These are phyloP conservation scores for Threskiornis aethiopicus DNA, from an alignment of 2,797 vertebrate species.

Conservation along the genomic window DNA sequence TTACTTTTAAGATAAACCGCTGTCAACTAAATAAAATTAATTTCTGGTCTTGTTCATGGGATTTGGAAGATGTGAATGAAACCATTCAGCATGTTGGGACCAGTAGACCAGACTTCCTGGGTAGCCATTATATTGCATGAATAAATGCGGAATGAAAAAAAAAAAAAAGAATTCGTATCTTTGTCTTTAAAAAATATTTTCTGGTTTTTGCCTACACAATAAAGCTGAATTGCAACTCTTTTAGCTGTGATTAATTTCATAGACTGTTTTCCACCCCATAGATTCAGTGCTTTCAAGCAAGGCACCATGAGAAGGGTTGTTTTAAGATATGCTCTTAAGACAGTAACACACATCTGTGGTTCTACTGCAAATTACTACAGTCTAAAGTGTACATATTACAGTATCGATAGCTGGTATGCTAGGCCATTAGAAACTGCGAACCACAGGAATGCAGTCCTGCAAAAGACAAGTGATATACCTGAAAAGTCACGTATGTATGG, in stretches of 20 bases:
- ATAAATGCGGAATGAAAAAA: background rate
- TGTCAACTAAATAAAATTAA: background rate
- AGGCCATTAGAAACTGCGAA: background rate
- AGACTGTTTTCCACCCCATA: background rate
- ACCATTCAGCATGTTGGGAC: background rate
- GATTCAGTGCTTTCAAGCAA: background rate
- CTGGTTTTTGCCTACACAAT: background rate
- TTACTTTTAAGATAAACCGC: background rate
- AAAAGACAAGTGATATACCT: background rate
- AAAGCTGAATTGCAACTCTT: background rate
- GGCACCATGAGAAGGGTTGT: background rate
- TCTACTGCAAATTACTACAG: background rate
- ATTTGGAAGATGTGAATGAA: background rate
- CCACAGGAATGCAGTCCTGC: background rate
- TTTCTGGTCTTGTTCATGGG: background rate
- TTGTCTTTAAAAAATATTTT: background rate
- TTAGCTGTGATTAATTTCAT: background rate
- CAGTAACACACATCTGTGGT: background rate
- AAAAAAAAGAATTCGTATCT: background rate
- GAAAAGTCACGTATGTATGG: background rate
- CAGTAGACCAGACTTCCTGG: background rate
- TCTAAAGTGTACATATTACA: background rate
- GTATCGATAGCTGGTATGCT: background rate
- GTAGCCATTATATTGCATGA: background rate
- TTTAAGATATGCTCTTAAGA: background rate